Evolutionary conservation across 2,888 invertebrate species (phyloP).

Genomic region (Aphidius colemani): DNA sequence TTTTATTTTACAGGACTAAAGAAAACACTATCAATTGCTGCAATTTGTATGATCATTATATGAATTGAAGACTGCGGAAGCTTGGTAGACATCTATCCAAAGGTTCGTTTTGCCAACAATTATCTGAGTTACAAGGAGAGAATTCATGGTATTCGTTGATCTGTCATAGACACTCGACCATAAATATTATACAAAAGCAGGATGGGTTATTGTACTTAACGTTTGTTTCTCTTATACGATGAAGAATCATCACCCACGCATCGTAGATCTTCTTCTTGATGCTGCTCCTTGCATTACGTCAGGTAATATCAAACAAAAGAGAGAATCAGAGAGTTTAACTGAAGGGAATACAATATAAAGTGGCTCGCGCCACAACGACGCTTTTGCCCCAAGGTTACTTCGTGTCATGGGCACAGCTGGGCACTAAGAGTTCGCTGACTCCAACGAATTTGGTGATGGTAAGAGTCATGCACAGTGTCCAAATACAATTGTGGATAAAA

Average conservation of each 20-base stretch:
- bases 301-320: slow-evolving; percentile 20
- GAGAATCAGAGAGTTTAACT: too few species aligned
- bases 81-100: not conserved
- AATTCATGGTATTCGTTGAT: slow-evolving; percentile 24
- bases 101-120: too few species aligned
- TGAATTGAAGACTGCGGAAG: not conserved
- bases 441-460: too few species aligned
- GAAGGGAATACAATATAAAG: not conserved
- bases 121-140: not conserved
- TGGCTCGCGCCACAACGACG: slow-evolving; percentile 10
- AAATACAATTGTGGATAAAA: too few species aligned
- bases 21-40: too few species aligned
- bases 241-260: slow-evolving; percentile 23
- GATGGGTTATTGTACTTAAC: not conserved
- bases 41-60: too few species aligned
- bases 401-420: slow-evolving; percentile 26
- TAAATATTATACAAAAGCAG: slow-evolving; percentile 10
- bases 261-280: slow-evolving; percentile 9
- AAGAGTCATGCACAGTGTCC: too few species aligned
- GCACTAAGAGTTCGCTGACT: slow-evolving; percentile 19
- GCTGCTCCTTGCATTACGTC: slow-evolving; percentile 21
- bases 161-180: slow-evolving; percentile 20
- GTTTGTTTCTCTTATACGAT: slow-evolving; percentile 17
- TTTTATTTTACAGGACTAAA: not conserved
- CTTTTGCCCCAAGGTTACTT: slow-evolving; percentile 24